phyloP scores from a whole-genome alignment of 1,140 invertebrate species.

The Caenorhabditis elegans region DNA sequence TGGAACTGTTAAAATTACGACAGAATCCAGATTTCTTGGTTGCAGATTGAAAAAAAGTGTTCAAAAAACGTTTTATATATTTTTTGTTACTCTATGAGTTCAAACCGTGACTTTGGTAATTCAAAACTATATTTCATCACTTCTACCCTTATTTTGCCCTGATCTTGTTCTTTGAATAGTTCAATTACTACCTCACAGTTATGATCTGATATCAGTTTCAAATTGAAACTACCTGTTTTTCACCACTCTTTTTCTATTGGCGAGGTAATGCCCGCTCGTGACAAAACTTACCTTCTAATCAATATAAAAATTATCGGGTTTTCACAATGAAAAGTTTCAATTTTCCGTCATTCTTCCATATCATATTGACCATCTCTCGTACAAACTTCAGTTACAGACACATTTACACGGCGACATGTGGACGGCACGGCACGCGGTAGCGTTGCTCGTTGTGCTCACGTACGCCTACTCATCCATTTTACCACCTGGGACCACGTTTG shows the following conservation, averaged over 20 bases:
- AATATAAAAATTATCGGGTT: slow-evolving; percentile 20
- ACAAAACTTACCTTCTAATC: too few species aligned
- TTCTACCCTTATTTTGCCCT: background rate
- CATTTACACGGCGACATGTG: slow-evolving; percentile 23
- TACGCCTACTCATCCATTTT: slow-evolving; percentile 14
- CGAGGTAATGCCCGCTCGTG: too few species aligned
- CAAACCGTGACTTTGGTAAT: too few species aligned
- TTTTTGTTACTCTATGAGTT: too few species aligned
- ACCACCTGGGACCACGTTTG: background rate
- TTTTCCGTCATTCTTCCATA: too few species aligned
- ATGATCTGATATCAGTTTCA: background rate
- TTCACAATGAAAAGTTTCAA: background rate
- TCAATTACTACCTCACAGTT: background rate
- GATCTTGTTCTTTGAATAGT: background rate
- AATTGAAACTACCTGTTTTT: background rate
- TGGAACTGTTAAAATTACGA: too few species aligned
- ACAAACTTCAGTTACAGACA: slow-evolving; percentile 16
- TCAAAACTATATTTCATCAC: too few species aligned
- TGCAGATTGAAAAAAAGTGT: too few species aligned
- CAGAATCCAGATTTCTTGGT: too few species aligned
- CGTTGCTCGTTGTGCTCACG: background rate
- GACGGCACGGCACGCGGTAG: slow-evolving; percentile 4
- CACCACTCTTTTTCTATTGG: background rate
- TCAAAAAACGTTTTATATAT: too few species aligned
- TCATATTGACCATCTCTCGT: background rate